A percentile compares a stretch with the other conserved stretches of the same genome.
These are phyloP conservation scores for Rhinatrema bivittatum DNA, from an alignment of 2,797 vertebrate genomes.

Conservation along the genomic window DNA sequence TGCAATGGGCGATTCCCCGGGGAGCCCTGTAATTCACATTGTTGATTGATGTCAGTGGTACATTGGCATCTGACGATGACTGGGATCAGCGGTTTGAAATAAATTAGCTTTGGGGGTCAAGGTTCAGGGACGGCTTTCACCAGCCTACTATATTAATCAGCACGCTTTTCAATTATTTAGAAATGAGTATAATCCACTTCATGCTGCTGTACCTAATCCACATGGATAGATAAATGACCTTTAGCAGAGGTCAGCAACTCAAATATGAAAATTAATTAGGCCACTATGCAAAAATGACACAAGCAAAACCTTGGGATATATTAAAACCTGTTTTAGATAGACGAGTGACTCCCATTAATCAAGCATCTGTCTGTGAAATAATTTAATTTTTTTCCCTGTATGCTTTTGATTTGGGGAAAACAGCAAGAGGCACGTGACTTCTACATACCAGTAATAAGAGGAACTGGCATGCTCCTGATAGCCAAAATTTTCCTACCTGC, in stretches of 20 bases:
- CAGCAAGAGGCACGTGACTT: too few relatives aligned
- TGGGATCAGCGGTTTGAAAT: neutral
- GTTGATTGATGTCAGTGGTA: conserved; percentile 1
- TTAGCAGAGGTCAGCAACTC: accelerated
- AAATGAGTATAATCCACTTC: neutral
- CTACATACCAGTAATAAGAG: too few relatives aligned
- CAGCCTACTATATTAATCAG: neutral
- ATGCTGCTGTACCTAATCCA: neutral
- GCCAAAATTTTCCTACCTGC: too few relatives aligned
- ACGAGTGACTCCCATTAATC: neutral
- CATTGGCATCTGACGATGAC: neutral
- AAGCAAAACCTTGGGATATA: neutral
- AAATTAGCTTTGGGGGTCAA: conserved; percentile 3
- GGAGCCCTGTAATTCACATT: neutral
- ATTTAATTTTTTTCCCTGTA: too few relatives aligned
- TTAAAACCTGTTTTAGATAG: neutral
- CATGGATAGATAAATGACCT: accelerated
- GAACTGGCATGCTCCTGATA: too few relatives aligned
- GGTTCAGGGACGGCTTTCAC: neutral
- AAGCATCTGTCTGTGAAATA: too few relatives aligned
- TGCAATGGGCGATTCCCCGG: too few relatives aligned
- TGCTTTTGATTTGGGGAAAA: too few relatives aligned
- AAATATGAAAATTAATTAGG: neutral
- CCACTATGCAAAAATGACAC: neutral
- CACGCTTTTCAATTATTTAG: neutral